Percentiles rank a stretch among this genome's conserved stretches.
These are phyloP conservation scores for Labrus mixtus DNA, from an alignment of 2,113 vertebrate species.

Conservation along the genomic window DNA sequence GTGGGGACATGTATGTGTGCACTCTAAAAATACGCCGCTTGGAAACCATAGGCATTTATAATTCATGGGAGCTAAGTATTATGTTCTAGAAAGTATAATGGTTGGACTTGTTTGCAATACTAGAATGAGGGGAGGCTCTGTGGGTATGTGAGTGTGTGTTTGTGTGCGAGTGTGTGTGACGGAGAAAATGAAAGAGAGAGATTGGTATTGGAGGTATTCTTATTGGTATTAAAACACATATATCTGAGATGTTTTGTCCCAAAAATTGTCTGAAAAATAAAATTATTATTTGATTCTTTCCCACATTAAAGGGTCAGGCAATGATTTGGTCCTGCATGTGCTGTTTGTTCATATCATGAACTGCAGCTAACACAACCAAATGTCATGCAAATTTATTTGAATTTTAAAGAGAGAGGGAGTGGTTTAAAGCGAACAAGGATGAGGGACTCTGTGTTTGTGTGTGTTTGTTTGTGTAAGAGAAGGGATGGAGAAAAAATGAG, in stretches of 20 bases:
- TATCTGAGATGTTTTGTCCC: too few species aligned
- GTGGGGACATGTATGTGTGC: not conserved
- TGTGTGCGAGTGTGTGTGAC: not conserved
- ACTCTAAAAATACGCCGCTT: conserved; percentile 65
- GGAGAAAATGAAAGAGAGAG: not conserved
- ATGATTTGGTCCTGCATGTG: not conserved
- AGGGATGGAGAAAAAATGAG: too few species aligned
- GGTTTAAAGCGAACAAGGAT: not conserved
- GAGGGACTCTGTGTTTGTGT: not conserved
- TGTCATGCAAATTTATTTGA: conserved; percentile 9
- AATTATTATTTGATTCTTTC: not conserved
- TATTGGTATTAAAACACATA: not conserved
- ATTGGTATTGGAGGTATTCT: not conserved
- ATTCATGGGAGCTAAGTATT: conserved; percentile 73
- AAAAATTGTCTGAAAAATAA: too few species aligned
- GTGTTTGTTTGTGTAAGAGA: too few species aligned
- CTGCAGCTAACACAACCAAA: not conserved
- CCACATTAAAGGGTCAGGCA: not conserved
- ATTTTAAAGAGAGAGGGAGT: conserved; percentile 2
- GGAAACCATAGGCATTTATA: conserved; percentile 70
- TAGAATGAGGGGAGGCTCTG: conserved; percentile 16
- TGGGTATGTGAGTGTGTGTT: not conserved
- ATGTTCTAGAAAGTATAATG: conserved; percentile 64
- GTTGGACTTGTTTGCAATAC: conserved; percentile 20
- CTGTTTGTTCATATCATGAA: not conserved